These are phyloP conservation scores for Triplophysa tibetana DNA, from an alignment of 2,113 vertebrate genomes.

Conservation along the genomic window DNA sequence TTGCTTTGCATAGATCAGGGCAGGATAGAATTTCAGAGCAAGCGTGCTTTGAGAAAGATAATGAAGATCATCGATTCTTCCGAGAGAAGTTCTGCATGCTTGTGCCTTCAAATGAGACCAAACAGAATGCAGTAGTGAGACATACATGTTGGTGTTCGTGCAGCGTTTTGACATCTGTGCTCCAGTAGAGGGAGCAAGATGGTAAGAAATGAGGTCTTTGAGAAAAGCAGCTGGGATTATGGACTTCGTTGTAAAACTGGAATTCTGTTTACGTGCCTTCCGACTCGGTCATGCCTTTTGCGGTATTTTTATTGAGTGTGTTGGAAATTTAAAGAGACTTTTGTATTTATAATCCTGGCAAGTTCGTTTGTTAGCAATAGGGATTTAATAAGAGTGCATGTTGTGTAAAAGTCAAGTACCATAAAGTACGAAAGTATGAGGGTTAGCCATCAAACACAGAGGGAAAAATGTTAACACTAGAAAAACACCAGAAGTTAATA, in stretches of 20 bases:
- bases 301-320: background rate
- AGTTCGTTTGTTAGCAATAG: background rate
- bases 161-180: background rate
- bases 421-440: too few species aligned
- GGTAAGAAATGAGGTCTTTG: background rate
- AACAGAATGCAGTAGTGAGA: background rate
- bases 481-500: too few species aligned
- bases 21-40: background rate
- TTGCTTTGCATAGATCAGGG: background rate
- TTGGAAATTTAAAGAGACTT: background rate
- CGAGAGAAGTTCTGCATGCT: background rate
- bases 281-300: background rate
- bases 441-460: too few species aligned
- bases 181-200: constrained; percentile 42
- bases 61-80: background rate
- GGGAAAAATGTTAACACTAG: too few species aligned
- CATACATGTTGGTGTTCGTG: background rate
- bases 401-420: background rate
- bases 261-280: background rate
- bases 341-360: constrained; percentile 1
- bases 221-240: background rate
- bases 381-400: constrained; percentile 3
- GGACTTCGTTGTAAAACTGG: background rate
- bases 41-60: background rate
- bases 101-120: background rate